phyloP scores from a whole-genome alignment of 2,888 invertebrate species.

The Sceliomorpha sp. region DNA sequence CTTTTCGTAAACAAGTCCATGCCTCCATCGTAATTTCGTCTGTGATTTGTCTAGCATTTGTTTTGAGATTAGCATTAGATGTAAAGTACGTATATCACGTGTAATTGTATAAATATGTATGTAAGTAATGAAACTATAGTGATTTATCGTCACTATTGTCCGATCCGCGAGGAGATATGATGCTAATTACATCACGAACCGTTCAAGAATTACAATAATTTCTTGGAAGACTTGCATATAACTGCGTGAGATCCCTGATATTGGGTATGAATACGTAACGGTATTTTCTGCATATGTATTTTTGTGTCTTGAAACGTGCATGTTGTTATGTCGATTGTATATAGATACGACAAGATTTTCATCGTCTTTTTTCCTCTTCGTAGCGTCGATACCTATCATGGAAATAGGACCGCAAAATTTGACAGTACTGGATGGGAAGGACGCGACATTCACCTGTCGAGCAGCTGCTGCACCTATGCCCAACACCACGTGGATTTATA shows the following conservation, averaged over 20 bases:
- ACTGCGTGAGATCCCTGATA: slow-evolving; percentile 41
- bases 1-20: slow-evolving; percentile 9
- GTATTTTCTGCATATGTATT: slow-evolving; percentile 29
- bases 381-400: slow-evolving; percentile 94
- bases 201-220: slow-evolving; percentile 42
- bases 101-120: slow-evolving; percentile 49
- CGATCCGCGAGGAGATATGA: slow-evolving; percentile 28
- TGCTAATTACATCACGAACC: slow-evolving; percentile 30
- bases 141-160: slow-evolving; percentile 48
- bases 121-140: slow-evolving; percentile 43
- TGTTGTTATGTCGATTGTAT: slow-evolving; percentile 35
- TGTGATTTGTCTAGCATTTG: slow-evolving; percentile 39
- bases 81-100: slow-evolving; percentile 32
- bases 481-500: slow-evolving; percentile 94
- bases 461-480: slow-evolving; percentile 95
- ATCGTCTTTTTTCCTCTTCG: slow-evolving; percentile 62
- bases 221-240: slow-evolving; percentile 31
- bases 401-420: slow-evolving; percentile 91
- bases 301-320: slow-evolving; percentile 33
- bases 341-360: slow-evolving; percentile 1
- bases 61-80: slow-evolving; percentile 40
- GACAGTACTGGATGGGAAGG: slow-evolving; percentile 95
- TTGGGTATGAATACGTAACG: slow-evolving; percentile 53
- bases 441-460: slow-evolving; percentile 92
- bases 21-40: slow-evolving; percentile 4